These are phyloP conservation scores for Gryllus longicercus DNA, from an alignment of 2,888 invertebrate species.

Conservation along the genomic window DNA sequence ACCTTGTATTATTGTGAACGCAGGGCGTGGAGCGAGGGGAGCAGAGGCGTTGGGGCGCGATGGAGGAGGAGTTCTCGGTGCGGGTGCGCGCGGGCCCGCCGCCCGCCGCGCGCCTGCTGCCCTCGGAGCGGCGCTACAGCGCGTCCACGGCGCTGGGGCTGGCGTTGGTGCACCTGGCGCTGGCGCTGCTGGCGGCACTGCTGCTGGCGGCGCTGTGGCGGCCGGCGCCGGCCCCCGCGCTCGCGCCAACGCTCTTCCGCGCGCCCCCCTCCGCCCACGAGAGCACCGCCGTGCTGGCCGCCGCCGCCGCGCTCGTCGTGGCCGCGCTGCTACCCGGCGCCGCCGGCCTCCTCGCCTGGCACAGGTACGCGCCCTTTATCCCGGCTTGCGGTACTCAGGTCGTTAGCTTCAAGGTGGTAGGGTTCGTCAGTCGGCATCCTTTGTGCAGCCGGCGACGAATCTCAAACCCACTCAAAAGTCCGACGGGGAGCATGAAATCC, in stretches of 20 bases:
- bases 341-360: slow-evolving; percentile 59
- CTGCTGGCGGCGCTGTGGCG: slow-evolving; percentile 56
- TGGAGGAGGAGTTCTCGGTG: slow-evolving; percentile 67
- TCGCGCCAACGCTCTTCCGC: background rate
- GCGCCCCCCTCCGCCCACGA: too few species aligned
- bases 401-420: too few species aligned
- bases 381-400: too few species aligned
- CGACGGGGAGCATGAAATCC: too few species aligned
- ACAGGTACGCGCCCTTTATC: slow-evolving; percentile 42
- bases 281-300: slow-evolving; percentile 19
- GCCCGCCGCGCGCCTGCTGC: slow-evolving; percentile 55
- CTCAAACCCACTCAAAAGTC: too few species aligned
- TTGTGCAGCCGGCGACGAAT: too few species aligned
- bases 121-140: slow-evolving; percentile 64
- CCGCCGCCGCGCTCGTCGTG: slow-evolving; percentile 36
- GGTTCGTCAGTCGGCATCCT: too few species aligned
- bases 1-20: too few species aligned
- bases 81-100: slow-evolving; percentile 62
- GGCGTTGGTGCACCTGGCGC: slow-evolving; percentile 56
- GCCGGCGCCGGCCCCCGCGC: slow-evolving; percentile 43
- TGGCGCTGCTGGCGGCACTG: slow-evolving; percentile 53
- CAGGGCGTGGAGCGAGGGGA: too few species aligned
- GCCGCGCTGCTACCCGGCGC: slow-evolving; percentile 38
- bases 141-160: slow-evolving; percentile 64
- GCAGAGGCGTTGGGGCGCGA: slow-evolving; percentile 40